Evolutionary conservation across 2,113 vertebrate genomes (phyloP).

Genomic region (Phalacrocorax brasilianus): DNA sequence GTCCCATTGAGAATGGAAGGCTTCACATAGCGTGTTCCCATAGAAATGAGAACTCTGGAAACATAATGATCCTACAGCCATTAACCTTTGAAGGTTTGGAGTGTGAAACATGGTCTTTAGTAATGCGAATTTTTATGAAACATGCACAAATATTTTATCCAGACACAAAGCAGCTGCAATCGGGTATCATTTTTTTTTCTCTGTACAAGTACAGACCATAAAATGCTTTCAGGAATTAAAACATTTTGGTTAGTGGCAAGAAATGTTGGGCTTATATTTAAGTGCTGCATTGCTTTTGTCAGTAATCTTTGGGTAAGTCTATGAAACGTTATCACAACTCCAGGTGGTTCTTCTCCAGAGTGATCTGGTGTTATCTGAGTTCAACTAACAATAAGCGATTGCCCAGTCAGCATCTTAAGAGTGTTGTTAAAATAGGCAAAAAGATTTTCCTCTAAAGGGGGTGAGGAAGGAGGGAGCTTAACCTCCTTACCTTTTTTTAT

Average conservation of each 20-base stretch:
- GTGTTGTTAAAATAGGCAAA: neutral
- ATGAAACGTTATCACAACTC: neutral
- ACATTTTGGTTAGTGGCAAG: neutral
- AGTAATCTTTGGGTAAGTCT: neutral
- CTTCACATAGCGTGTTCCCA: neutral
- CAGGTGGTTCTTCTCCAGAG: neutral
- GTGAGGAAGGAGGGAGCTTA: neutral
- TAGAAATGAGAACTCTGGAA: neutral
- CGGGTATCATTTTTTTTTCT: neutral
- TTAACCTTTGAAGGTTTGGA: neutral
- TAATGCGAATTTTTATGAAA: neutral
- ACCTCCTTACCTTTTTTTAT: neutral
- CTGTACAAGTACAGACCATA: neutral
- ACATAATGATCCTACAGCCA: neutral
- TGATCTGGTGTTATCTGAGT: neutral
- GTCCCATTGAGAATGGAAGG: too few relatives aligned
- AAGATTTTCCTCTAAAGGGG: neutral
- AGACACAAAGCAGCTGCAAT: neutral
- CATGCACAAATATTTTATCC: neutral
- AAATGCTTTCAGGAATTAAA: neutral
- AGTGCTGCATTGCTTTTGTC: neutral
- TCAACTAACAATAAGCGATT: neutral
- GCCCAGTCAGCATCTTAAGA: accelerated
- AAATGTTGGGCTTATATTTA: neutral
- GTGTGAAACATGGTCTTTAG: neutral